Evolutionary conservation across 2,888 invertebrate species (phyloP), one percentile per base, ranked within the genome.

Genomic region (Agriopis leucophaearia): DNA sequence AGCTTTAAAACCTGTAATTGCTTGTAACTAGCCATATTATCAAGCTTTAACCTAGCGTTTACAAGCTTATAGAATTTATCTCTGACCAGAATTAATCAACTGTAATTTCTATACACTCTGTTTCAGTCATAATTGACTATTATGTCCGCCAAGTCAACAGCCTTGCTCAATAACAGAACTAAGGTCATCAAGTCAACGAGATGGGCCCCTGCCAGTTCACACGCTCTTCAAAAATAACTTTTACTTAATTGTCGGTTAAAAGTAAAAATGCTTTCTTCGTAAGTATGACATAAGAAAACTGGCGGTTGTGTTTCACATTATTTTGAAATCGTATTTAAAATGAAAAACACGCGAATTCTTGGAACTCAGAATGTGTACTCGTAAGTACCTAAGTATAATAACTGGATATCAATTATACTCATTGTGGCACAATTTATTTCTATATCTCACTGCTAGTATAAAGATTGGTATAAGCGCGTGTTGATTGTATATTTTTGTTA

Each of bases 241-340:
- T 92, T 91, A 91, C 74, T 90, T 89, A 91, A 91, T 90, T 89
- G 86, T 81, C 74, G 78, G 77, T 83, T 85, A 87, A 90, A 89
- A 86, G 83, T 83, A 88, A 88, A 89, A 87, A 88, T 86, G 86
- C 87, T 88, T 85, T 88, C 85, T 82, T 88, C 78, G 77, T 27
- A 27, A 85, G 87, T 80, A 83, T 87, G 88, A 87, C 85, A 86
- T 88, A 86, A 87, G 84, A 76, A 70, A 72, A 67, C 73, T 71
- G 45, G 61, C 35, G 48, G 72, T 71, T 71, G 27, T 79, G 77
- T 76, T 87, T 85, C 85, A 81, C 85, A 85, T 82, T 63, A 77
- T 80, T 78, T 55, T 78, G 74, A 79, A 84, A 86, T 81, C 75
- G 78, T 69, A 75, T 69, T 83, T 90, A 91, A 90, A n/a, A 90